Conservation (phyloP, 2,113 vertebrate genomes). For the Lophotis ruficrista region DNA sequence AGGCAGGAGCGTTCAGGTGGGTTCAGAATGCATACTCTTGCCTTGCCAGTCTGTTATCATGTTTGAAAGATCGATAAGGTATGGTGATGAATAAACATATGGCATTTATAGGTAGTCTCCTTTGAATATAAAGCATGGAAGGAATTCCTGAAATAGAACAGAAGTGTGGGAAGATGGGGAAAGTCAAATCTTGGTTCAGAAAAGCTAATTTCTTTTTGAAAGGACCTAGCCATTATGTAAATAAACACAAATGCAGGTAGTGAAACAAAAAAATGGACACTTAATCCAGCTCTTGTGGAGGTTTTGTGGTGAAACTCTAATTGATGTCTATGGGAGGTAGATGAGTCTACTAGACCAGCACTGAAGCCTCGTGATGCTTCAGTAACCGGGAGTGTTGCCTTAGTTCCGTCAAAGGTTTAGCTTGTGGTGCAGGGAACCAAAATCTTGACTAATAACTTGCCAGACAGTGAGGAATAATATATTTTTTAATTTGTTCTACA, state of each 20-base stretch:
- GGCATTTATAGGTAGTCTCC: background rate
- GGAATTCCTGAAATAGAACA: background rate
- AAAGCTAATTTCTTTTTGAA: background rate
- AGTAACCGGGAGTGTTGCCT: background rate
- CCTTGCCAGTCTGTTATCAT: background rate
- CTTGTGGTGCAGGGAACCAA: background rate
- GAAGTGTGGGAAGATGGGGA: background rate
- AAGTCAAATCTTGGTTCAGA: background rate
- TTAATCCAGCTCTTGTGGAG: background rate
- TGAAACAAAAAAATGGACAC: background rate
- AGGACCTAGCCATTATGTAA: background rate
- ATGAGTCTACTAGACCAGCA: background rate
- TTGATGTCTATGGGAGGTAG: background rate
- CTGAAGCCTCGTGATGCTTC: background rate
- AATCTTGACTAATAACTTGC: background rate
- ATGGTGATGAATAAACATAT: conserved; percentile 8
- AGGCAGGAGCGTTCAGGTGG: background rate
- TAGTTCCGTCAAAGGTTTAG: background rate
- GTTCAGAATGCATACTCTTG: background rate
- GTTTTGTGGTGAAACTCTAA: background rate
- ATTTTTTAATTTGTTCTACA: background rate
- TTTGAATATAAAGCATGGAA: background rate
- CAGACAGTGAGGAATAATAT: background rate
- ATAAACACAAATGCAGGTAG: background rate
- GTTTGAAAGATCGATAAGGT: background rate